Conservation (phyloP, 2,113 vertebrate species). For the Acrocephalus kingi region DNA sequence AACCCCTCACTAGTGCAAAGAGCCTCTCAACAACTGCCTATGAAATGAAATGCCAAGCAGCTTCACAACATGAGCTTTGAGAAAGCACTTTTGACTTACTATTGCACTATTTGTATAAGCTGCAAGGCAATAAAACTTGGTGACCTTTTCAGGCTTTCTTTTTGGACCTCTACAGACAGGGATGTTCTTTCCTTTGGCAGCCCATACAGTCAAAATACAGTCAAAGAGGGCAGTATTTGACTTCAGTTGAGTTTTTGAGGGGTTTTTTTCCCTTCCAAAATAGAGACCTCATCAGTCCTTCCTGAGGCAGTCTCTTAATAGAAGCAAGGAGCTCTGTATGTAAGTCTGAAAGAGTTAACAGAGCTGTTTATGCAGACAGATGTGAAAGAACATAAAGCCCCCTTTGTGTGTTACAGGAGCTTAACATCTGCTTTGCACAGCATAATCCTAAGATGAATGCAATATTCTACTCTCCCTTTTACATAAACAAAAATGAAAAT, state of each 20-base stretch:
- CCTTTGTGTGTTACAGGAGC: slow-evolving; percentile 61
- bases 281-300: neutral
- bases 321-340: neutral
- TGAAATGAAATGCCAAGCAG: neutral
- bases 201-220: neutral
- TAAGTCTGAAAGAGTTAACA: slow-evolving; percentile 56
- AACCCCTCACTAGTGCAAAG: neutral
- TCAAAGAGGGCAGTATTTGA: neutral
- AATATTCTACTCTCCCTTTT: slow-evolving; percentile 47
- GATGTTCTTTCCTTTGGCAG: neutral
- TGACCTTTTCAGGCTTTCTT: neutral
- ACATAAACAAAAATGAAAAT: slow-evolving; percentile 42
- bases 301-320: neutral
- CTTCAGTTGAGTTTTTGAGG: neutral
- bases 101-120: neutral
- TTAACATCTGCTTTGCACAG: slow-evolving; percentile 71
- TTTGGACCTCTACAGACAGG: neutral
- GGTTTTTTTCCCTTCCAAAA: neutral
- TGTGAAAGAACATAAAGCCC: slow-evolving; percentile 65
- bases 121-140: neutral
- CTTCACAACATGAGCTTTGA: neutral
- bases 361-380: slow-evolving; percentile 69
- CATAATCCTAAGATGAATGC: slow-evolving; percentile 50
- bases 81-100: neutral
- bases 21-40: neutral